Base-by-base conservation (phyloP, 2,113 vertebrate species). In the Cricetomys ansorgei region DNA sequence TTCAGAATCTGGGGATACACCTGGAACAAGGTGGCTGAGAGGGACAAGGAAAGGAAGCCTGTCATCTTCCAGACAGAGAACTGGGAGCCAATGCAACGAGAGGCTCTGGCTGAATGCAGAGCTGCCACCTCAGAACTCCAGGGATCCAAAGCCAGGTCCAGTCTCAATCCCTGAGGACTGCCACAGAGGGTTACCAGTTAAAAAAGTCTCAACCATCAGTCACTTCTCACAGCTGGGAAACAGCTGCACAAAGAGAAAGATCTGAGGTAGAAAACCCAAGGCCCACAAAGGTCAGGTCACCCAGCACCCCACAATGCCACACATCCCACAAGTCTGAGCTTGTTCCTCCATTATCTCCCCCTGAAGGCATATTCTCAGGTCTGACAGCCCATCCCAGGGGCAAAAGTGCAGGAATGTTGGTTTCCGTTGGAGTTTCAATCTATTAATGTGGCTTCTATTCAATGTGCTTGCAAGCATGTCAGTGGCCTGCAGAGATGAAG, bases 381-480 rank as follows among this genome's bases (percentile, higher is more conserved):
- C 65, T 88, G 40, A 85, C n/a, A 21, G 92, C 37, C 50, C 37
- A 37, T 43, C 25, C 37, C 67, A 55, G 37, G 67, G n/a, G 9
- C 37, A 40, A 8, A 11, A 70, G 31, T 50, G 27, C 31, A 87
- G 86, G 4, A 57, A 72, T 43, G 25, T n/a, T 72, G 37, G 37
- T 29, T 55, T 88, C 1, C 15, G 8, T 57, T 72, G 9, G 65
- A 2, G 67, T 29, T 69, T 40, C 16, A 29, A 27, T 43, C 97
- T 91, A 93, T 91, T 96, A 97, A 97, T 97, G 94, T 81, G 79
- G 93, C 95, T 98, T 97, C 98, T 96, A 94, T 96, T 97, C 97
- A 97, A 96, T 98, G 97, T 98, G 96, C 95, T 87, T 89, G 97
- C 98, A 97, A 94, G 97, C 97, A 94, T 69, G 73, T 94, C 95